phyloP scores from a whole-genome alignment of 1,140 invertebrate genomes.

The Sycophila sp. region DNA sequence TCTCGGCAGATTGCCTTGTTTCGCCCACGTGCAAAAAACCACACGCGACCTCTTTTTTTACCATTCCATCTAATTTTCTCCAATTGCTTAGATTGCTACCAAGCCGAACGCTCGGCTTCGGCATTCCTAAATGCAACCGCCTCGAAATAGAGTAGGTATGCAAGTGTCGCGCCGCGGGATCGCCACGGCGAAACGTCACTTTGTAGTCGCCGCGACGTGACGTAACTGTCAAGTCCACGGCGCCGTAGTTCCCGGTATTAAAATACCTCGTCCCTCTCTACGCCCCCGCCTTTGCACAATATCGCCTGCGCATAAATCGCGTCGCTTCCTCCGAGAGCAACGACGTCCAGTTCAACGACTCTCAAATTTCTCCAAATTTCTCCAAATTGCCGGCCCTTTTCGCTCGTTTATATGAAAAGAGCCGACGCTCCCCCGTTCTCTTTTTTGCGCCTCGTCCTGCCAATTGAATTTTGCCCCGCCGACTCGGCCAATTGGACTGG shows the following conservation, averaged over 20 bases:
- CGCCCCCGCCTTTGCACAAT: conserved; percentile 10
- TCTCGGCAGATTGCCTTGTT: too few relatives aligned
- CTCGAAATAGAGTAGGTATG: conserved; percentile 54
- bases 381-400: too few relatives aligned
- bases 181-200: conserved; percentile 40
- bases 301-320: conserved; percentile 34
- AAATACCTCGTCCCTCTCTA: conserved; percentile 2
- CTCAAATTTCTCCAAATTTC: too few relatives aligned
- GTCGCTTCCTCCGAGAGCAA: background rate
- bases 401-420: background rate
- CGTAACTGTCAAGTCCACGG: conserved; percentile 58
- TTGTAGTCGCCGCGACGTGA: conserved; percentile 65
- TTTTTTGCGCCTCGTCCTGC: background rate
- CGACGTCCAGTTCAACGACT: conserved; percentile 13
- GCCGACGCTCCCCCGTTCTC: background rate
- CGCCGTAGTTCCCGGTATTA: conserved; percentile 59
- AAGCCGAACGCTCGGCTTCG: too few relatives aligned
- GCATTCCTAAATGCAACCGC: conserved; percentile 24
- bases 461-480: conserved; percentile 22
- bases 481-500: conserved; percentile 3
- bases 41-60: too few relatives aligned
- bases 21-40: too few relatives aligned
- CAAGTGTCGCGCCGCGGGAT: conserved; percentile 48
- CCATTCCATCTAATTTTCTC: too few relatives aligned
- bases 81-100: too few relatives aligned